phyloP scores from a whole-genome alignment of 2,113 vertebrate genomes.

The Protobothrops mucrosquamatus region DNA sequence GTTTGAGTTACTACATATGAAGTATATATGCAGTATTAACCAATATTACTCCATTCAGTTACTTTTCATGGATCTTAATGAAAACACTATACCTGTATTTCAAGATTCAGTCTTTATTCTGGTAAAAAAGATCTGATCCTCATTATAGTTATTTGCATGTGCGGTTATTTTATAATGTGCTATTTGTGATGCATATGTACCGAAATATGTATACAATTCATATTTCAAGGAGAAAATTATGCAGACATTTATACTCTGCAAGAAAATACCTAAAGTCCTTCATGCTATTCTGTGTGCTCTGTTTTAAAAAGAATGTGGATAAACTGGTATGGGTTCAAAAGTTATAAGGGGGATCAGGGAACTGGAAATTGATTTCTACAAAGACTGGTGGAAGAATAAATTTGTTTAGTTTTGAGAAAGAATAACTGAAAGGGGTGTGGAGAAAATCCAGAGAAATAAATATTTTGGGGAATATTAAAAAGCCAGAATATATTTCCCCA shows the following conservation, averaged over 20 bases:
- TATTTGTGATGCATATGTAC: background rate
- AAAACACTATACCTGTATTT: background rate
- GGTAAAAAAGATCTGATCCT: background rate
- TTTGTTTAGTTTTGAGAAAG: background rate
- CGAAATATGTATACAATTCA: background rate
- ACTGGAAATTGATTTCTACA: background rate
- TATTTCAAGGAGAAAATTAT: background rate
- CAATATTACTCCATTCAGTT: background rate
- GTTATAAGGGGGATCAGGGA: background rate
- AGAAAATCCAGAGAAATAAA: too few relatives aligned
- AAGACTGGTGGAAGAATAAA: background rate
- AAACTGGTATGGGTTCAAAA: background rate
- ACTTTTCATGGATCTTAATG: background rate
- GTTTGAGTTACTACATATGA: background rate
- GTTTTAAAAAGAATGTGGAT: background rate
- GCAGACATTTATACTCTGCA: background rate
- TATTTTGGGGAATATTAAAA: too few relatives aligned
- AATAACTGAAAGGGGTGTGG: background rate
- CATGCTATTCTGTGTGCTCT: background rate
- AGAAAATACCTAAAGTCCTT: background rate
- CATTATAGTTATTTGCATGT: background rate
- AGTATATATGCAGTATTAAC: background rate
- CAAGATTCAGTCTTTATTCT: background rate
- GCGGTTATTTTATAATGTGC: background rate
- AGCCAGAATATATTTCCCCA: too few relatives aligned